Percentiles rank a stretch among this genome's conserved stretches.
These are phyloP conservation scores for Hartigia nigra DNA, from an alignment of 2,888 invertebrate species.

Conservation along the genomic window DNA sequence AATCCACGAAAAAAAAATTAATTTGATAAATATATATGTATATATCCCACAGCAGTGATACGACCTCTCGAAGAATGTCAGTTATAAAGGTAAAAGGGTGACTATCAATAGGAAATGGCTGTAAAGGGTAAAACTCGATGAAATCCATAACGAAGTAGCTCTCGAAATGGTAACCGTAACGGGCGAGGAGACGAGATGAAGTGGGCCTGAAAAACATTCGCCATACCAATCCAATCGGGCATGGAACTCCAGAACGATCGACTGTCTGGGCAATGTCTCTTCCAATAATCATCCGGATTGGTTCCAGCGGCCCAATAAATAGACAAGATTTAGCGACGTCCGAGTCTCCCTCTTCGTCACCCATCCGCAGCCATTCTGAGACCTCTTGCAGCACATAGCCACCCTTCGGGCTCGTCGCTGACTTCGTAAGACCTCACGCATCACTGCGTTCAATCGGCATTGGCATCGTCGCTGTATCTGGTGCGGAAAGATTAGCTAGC, in stretches of 20 bases:
- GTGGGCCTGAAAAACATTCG: slow-evolving; percentile 1
- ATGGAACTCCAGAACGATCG: slow-evolving; percentile 35
- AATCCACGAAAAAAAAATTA: background rate
- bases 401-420: slow-evolving; percentile 22
- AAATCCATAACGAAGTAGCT: background rate
- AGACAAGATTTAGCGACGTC: slow-evolving; percentile 53
- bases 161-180: slow-evolving; percentile 2
- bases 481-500: slow-evolving; percentile 52
- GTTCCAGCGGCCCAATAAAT: slow-evolving; percentile 54
- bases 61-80: background rate
- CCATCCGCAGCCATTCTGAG: slow-evolving; percentile 14
- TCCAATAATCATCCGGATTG: slow-evolving; percentile 52
- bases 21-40: background rate
- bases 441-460: slow-evolving; percentile 54
- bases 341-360: slow-evolving; percentile 17
- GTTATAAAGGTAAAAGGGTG: background rate
- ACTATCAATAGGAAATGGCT: background rate
- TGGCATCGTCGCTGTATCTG: slow-evolving; percentile 40
- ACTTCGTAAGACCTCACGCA: slow-evolving; percentile 48
- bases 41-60: background rate
- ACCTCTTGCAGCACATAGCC: background rate
- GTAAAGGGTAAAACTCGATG: background rate
- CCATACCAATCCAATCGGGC: slow-evolving; percentile 48
- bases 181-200: background rate
- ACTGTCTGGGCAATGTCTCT: slow-evolving; percentile 45